A percentile compares a stretch with the other conserved stretches of the same genome.
Evolutionary conservation across 2,113 vertebrate genomes (phyloP).

Genomic region (Grammomys surdaster): DNA sequence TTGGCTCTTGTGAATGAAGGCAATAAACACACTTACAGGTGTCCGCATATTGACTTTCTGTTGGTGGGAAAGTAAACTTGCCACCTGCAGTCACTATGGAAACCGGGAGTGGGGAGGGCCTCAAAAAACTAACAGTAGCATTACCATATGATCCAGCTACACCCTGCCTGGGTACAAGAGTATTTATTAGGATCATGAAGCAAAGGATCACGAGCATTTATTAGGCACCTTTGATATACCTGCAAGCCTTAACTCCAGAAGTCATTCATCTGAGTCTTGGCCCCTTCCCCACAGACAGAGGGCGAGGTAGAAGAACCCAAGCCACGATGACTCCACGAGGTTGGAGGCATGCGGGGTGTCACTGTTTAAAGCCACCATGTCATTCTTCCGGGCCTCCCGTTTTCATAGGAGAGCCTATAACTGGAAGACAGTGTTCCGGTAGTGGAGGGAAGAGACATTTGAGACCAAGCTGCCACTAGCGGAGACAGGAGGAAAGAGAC

Average conservation of each 20-base stretch:
- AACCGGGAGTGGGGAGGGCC: background rate
- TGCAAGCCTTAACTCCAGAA: background rate
- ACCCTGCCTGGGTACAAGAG: background rate
- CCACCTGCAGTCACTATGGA: background rate
- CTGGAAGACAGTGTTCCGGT: too few species aligned
- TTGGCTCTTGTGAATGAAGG: background rate
- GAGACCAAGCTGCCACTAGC: background rate
- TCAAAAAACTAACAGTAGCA: background rate
- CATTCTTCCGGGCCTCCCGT: too few species aligned
- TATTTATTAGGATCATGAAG: background rate
- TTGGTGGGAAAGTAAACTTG: too few species aligned
- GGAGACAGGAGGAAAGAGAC: background rate
- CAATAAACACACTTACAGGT: background rate
- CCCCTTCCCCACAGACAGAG: background rate
- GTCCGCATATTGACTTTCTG: background rate
- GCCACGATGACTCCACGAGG: background rate
- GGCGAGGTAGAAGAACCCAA: too few species aligned
- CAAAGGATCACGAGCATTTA: background rate
- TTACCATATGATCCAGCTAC: background rate
- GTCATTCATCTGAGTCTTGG: background rate
- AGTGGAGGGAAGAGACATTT: background rate
- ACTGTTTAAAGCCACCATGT: rapidly evolving
- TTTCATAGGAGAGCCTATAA: background rate
- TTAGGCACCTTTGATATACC: background rate
- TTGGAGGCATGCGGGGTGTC: background rate